A percentile compares a stretch with the other conserved stretches of the same genome.
These are phyloP conservation scores for Leucophora obtusa DNA, from an alignment of 2,888 invertebrate species.

Conservation along the genomic window DNA sequence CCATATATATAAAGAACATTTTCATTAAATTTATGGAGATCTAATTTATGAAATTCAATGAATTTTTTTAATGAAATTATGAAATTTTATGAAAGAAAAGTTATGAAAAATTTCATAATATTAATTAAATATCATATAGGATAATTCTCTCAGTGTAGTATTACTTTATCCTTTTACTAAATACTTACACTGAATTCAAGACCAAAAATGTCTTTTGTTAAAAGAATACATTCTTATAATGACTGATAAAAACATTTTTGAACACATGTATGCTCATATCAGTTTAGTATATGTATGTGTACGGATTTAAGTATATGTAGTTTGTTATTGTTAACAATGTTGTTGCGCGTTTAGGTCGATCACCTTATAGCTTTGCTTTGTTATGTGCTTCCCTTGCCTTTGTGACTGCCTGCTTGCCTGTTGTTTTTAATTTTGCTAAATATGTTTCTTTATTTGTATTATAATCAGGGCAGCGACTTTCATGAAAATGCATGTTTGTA, in stretches of 20 bases:
- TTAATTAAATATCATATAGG: no score
- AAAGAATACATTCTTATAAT: background rate
- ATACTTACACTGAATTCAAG: no score
- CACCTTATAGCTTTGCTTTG: slow-evolving; percentile 44
- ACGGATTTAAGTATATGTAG: background rate
- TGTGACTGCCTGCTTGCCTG: background rate
- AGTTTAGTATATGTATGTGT: background rate
- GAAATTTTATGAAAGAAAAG: no score
- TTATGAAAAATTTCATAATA: no score
- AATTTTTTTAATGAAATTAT: no score
- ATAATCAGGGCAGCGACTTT: no score
- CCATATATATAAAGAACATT: no score
- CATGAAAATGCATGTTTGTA: no score
- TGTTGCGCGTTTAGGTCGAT: slow-evolving; percentile 51
- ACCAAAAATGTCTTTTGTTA: background rate
- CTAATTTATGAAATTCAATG: no score
- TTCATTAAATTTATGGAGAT: no score
- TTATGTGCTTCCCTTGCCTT: background rate
- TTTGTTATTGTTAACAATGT: slow-evolving; percentile 1
- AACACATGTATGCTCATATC: background rate
- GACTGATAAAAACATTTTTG: background rate
- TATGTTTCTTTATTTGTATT: background rate
- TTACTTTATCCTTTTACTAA: no score
- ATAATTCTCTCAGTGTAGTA: no score
- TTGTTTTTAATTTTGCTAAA: background rate